Conservation (phyloP, 2,888 invertebrate species). For the Suillia variegata region DNA sequence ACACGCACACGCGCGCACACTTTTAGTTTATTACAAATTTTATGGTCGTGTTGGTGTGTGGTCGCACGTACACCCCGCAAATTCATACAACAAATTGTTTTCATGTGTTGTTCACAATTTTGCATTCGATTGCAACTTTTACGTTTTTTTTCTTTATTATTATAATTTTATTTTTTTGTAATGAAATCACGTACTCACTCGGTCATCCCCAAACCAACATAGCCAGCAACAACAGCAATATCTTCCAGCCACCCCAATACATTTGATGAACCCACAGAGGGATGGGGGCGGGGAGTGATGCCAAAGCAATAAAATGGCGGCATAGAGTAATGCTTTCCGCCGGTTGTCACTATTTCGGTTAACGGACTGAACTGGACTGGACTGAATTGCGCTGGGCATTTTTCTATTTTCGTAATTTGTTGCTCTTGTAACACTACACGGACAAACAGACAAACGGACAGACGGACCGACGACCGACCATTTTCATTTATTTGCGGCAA, state of each 20-base stretch:
- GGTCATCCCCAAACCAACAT: not conserved
- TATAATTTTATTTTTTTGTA: no score
- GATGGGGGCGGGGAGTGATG: not conserved
- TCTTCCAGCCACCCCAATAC: no score
- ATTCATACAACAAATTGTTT: not conserved
- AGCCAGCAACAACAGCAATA: no score
- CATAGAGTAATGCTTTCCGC: not conserved
- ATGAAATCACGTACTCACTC: constrained; percentile 47
- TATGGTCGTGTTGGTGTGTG: not conserved
- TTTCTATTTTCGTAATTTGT: not conserved
- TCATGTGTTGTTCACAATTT: constrained; percentile 30
- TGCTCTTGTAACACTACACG: not conserved
- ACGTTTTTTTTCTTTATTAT: constrained; percentile 16
- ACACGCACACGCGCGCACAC: not conserved
- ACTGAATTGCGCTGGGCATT: not conserved
- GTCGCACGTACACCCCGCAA: not conserved
- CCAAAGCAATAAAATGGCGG: not conserved
- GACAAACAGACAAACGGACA: not conserved
- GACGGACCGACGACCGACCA: not conserved
- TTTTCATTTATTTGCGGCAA: not conserved
- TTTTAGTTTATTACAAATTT: not conserved
- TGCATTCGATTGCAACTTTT: constrained; percentile 50
- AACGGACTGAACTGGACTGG: no score
- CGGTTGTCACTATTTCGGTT: constrained; percentile 1
- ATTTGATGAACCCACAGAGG: no score